These are phyloP conservation scores for Drosophila nr. fundita DNA, from an alignment of 2,888 invertebrate species.

Conservation along the genomic window DNA sequence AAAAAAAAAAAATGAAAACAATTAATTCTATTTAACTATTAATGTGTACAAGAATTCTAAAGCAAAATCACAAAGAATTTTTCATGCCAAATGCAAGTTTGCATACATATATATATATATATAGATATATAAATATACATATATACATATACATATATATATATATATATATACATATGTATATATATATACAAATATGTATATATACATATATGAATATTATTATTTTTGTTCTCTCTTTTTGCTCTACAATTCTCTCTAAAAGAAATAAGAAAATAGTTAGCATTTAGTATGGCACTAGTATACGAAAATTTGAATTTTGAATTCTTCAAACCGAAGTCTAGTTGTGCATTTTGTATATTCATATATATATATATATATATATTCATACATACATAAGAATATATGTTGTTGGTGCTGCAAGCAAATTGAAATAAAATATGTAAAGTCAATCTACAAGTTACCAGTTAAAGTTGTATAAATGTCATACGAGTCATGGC, in stretches of 20 bases:
- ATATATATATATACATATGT: constrained; percentile 31
- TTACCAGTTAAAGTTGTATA: constrained; percentile 62
- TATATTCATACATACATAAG: constrained; percentile 24
- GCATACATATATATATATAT: constrained; percentile 36
- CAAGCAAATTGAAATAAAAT: constrained; percentile 66
- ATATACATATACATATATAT: constrained; percentile 19
- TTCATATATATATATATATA: constrained; percentile 39
- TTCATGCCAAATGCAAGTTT: constrained; percentile 70
- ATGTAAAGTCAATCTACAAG: constrained; percentile 54
- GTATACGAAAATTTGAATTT: constrained; percentile 62
- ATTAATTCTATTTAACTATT: constrained; percentile 44
- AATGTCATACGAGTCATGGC: constrained; percentile 58
- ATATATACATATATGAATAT: constrained; percentile 15
- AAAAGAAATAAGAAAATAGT: constrained; percentile 46
- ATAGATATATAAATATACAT: constrained; percentile 1
- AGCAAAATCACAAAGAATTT: constrained; percentile 60
- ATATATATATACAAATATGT: constrained; percentile 1
- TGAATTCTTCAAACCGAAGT: constrained; percentile 70
- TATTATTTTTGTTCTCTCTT: constrained; percentile 25
- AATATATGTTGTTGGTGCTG: constrained; percentile 74
- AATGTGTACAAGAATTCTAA: constrained; percentile 64
- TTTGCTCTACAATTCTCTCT: constrained; percentile 57
- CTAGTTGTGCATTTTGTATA: constrained; percentile 78
- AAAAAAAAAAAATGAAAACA: constrained; percentile 8
- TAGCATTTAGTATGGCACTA: constrained; percentile 63